Conservation (phyloP, 2,113 vertebrate genomes). For the Mus musculus region DNA sequence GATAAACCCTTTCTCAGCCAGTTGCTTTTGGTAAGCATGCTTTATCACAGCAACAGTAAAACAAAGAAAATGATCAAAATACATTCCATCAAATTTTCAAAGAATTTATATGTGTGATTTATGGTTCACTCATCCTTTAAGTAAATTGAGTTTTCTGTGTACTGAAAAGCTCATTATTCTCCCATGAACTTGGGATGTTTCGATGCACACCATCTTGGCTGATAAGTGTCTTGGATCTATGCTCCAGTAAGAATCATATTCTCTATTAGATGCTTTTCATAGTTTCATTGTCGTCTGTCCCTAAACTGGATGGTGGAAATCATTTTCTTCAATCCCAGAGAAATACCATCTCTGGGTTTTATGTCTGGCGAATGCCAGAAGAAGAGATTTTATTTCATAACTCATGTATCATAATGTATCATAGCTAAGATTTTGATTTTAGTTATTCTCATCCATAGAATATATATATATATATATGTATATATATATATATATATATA, state of each 20-base stretch:
- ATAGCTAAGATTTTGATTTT: constrained; percentile 13
- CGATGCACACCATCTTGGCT: background rate
- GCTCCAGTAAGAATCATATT: background rate
- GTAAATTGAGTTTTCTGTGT: background rate
- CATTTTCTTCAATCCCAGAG: background rate
- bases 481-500: no score
- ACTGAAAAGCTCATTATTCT: background rate
- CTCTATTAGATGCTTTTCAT: background rate
- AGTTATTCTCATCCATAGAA: background rate
- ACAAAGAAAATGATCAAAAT: background rate
- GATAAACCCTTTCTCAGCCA: background rate
- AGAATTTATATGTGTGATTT: background rate
- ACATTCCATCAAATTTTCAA: background rate
- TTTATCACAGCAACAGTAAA: background rate
- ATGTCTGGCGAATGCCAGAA: no score
- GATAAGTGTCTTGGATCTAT: background rate
- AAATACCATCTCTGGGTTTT: background rate
- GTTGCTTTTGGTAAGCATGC: background rate
- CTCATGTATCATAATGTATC: background rate
- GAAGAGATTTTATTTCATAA: background rate
- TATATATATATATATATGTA: no score
- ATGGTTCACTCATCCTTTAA: constrained; percentile 24
- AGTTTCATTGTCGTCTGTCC: background rate
- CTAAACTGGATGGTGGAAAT: background rate
- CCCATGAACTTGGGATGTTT: background rate